These are phyloP conservation scores for Tetanocera ferruginea DNA, from an alignment of 2,888 invertebrate genomes.

Conservation along the genomic window DNA sequence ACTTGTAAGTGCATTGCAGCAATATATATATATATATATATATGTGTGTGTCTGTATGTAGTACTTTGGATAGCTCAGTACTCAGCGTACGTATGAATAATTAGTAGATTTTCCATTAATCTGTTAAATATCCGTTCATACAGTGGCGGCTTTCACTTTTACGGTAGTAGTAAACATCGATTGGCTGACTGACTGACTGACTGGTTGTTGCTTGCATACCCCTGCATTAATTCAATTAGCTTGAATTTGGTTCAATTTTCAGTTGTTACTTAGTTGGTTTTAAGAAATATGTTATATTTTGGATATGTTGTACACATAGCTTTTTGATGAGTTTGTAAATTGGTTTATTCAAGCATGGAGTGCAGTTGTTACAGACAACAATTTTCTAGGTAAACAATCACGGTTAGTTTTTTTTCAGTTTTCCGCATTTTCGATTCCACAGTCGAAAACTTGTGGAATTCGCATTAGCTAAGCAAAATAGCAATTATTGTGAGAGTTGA, in stretches of 20 bases:
- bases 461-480: conserved; percentile 53
- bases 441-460: conserved; percentile 50
- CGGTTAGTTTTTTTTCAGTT: conserved; percentile 7
- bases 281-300: neutral
- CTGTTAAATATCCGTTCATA: neutral
- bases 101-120: conserved; percentile 25
- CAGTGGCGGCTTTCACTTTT: conserved; percentile 40
- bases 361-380: no score
- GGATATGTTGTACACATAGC: no score
- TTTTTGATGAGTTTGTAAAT: no score
- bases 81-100: conserved; percentile 9
- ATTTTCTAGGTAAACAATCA: no score
- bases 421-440: conserved; percentile 48
- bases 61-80: conserved; percentile 14
- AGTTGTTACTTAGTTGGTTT: neutral
- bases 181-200: neutral
- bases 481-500: conserved; percentile 65
- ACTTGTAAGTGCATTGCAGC: conserved; percentile 27
- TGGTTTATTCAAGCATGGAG: no score
- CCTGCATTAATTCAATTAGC: neutral
- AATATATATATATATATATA: conserved; percentile 7
- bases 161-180: neutral
- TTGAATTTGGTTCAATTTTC: no score
- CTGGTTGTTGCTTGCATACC: neutral
- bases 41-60: neutral